Conservation (phyloP, 2,797 vertebrate genomes). For the Staurois parvus region DNA sequence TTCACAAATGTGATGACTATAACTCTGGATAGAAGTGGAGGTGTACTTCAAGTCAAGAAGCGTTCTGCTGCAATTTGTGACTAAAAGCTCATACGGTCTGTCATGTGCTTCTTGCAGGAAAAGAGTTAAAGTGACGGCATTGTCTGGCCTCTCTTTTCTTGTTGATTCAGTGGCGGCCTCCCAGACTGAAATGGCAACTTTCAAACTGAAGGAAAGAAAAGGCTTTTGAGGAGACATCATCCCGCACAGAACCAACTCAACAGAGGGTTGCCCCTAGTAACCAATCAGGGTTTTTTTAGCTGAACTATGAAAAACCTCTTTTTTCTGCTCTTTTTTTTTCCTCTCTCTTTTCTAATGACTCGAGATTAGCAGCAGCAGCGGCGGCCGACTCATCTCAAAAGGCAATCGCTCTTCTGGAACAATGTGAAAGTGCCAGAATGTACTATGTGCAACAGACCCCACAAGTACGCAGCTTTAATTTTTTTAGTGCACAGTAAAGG, state of each 20-base stretch:
- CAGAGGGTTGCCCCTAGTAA: constrained; percentile 72
- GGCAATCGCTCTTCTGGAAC: constrained; percentile 8
- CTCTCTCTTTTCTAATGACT: constrained; percentile 16
- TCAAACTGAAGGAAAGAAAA: constrained; percentile 59
- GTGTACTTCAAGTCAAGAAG: too few relatives aligned
- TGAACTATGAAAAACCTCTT: constrained; percentile 67
- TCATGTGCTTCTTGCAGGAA: background rate
- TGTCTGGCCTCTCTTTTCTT: constrained; percentile 24
- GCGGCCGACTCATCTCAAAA: constrained; percentile 13
- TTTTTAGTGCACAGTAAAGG: background rate
- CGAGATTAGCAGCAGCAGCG: constrained; percentile 5
- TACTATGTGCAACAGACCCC: too few relatives aligned
- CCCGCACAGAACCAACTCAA: constrained; percentile 63
- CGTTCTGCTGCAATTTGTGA: too few relatives aligned
- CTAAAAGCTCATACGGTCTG: too few relatives aligned
- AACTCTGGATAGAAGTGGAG: too few relatives aligned
- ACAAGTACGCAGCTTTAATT: background rate
- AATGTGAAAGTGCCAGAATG: constrained; percentile 1
- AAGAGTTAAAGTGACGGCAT: constrained; percentile 44
- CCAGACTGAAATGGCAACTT: constrained; percentile 66
- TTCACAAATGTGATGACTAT: too few relatives aligned
- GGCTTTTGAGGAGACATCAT: constrained; percentile 64
- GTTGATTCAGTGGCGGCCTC: constrained; percentile 49
- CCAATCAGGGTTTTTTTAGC: constrained; percentile 58
- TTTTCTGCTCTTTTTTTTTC: constrained; percentile 58